Conservation (phyloP, 2,113 vertebrate species). For the Acrocephalus kingi region DNA sequence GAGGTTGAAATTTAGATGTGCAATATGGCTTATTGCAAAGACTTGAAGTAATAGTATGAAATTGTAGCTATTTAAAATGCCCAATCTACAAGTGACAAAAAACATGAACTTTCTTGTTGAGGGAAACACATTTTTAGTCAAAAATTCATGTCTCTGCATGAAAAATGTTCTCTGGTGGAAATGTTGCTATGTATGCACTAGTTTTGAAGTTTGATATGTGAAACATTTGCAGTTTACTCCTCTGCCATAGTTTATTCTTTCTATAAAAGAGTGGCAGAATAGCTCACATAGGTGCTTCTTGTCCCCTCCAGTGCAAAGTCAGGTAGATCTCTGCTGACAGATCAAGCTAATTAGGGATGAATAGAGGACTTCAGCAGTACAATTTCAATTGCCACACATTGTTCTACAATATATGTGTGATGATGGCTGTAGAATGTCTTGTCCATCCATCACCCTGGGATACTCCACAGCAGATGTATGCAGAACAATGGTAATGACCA, state of each 20-base stretch:
- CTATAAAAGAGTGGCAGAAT: not conserved
- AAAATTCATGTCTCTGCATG: not conserved
- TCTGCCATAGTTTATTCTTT: not conserved
- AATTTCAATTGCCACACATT: not conserved
- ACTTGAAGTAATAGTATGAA: not conserved
- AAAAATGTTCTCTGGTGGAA: not conserved
- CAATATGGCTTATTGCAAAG: not conserved
- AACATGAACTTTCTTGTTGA: not conserved
- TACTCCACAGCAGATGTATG: not conserved
- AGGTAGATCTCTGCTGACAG: not conserved
- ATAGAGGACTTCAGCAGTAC: not conserved
- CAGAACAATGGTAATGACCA: not conserved
- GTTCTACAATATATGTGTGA: not conserved
- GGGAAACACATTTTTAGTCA: not conserved
- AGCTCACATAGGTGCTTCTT: accelerated
- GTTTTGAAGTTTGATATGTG: not conserved
- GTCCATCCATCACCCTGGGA: not conserved
- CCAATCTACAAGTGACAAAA: not conserved
- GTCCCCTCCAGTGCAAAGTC: not conserved
- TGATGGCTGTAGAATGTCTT: not conserved
- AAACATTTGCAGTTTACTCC: not conserved
- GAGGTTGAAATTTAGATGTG: not conserved
- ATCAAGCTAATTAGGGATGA: not conserved
- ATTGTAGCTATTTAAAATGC: not conserved
- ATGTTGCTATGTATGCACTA: not conserved